Percentiles rank a stretch among this genome's conserved stretches.
phyloP scores from a whole-genome alignment of 2,888 invertebrate genomes.

The Acanthoscelides obtectus region DNA sequence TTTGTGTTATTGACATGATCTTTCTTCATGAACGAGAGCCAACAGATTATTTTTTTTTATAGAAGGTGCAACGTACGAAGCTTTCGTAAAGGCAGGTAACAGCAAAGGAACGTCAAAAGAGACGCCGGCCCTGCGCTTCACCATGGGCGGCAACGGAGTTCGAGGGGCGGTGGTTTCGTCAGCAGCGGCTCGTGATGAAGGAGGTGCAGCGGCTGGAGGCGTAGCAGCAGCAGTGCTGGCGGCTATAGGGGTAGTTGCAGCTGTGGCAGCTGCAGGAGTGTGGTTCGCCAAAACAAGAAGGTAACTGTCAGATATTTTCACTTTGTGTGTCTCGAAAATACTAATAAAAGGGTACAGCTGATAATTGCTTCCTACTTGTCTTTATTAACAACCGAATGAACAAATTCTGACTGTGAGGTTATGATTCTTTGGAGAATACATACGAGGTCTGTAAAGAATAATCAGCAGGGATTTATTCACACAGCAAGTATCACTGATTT shows the following conservation, averaged over 20 bases:
- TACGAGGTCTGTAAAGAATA: too few relatives aligned
- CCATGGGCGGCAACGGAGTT: conserved; percentile 68
- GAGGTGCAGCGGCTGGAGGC: conserved; percentile 53
- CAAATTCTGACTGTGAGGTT: too few relatives aligned
- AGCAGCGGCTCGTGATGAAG: conserved; percentile 42
- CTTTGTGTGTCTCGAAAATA: too few relatives aligned
- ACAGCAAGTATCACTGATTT: too few relatives aligned
- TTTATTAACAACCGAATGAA: too few relatives aligned
- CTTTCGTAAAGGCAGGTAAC: conserved; percentile 79
- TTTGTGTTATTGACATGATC: too few relatives aligned
- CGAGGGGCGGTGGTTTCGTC: conserved; percentile 56
- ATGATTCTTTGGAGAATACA: too few relatives aligned
- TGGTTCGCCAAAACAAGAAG: conserved; percentile 61
- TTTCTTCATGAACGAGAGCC: too few relatives aligned
- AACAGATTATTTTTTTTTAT: conserved; percentile 8
- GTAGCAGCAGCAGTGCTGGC: conserved; percentile 62
- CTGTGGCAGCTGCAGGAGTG: conserved; percentile 57
- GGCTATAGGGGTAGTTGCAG: conserved; percentile 59
- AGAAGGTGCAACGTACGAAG: conserved; percentile 71
- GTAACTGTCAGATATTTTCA: too few relatives aligned
- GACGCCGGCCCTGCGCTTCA: conserved; percentile 69
- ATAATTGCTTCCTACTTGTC: too few relatives aligned
- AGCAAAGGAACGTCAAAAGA: conserved; percentile 64
- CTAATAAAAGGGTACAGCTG: too few relatives aligned
- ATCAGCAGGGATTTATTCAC: too few relatives aligned